Evolutionary conservation across 2,888 invertebrate genomes (phyloP).

Genomic region (Drosophila paramelanica): DNA sequence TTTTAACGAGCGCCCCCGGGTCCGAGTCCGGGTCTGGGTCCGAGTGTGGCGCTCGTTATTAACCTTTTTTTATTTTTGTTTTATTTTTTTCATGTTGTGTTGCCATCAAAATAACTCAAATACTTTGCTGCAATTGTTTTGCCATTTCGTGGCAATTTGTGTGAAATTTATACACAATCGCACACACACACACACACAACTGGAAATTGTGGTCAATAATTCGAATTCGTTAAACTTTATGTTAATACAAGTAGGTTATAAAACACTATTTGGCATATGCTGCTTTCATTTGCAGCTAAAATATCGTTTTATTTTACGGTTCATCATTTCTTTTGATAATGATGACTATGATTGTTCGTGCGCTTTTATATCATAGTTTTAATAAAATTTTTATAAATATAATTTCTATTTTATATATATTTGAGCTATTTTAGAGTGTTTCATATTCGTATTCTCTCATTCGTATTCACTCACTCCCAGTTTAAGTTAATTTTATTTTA

Average conservation of each 20-base stretch:
- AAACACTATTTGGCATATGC: neutral
- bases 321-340: neutral
- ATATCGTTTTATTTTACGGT: neutral
- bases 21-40: slow-evolving; percentile 7
- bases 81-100: neutral
- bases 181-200: neutral
- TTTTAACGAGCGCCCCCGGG: slow-evolving; percentile 45
- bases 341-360: no score
- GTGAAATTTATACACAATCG: slow-evolving; percentile 22
- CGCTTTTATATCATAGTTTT: neutral
- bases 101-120: slow-evolving; percentile 31
- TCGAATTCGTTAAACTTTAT: slow-evolving; percentile 11
- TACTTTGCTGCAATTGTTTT: slow-evolving; percentile 27
- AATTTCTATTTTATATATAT: neutral
- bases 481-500: neutral
- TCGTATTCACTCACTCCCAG: neutral
- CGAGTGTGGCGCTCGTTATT: slow-evolving; percentile 11
- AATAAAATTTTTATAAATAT: no score
- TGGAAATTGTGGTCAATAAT: slow-evolving; percentile 25
- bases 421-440: neutral
- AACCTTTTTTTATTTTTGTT: slow-evolving; percentile 22
- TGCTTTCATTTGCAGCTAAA: neutral
- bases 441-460: neutral
- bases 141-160: slow-evolving; percentile 27
- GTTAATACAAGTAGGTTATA: slow-evolving; percentile 11